Evolutionary conservation across 37 sponge, comb jelly and placozoan species (phyloP), one percentile per base, ranked within the genome.

Genomic region (Spongia lamella): DNA sequence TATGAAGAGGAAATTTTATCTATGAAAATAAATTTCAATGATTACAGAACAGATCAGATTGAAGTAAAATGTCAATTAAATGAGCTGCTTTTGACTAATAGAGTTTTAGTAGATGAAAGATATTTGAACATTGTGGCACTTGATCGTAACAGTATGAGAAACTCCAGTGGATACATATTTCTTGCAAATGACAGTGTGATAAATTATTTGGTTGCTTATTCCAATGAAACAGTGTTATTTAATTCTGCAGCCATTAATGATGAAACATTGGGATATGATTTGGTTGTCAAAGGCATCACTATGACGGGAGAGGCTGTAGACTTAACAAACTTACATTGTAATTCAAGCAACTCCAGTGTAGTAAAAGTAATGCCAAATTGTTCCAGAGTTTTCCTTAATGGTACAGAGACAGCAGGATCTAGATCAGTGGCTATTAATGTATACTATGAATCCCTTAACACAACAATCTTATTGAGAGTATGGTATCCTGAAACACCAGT

Each of bases 301-400:
- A 43, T 13, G 9, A 13, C 47, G 5, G 47, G 47, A 43, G 9
- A 43, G 9, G 9, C 9, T 13, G 47, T 43, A 13, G 47, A 43
- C 9, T 13, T 43, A 43, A 17, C n/a, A 31, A 40, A 67, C 38
- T 51, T 68, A 19, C n/a, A 25, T 1, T 86, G 88, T 37, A 63
- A 25, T 1, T 66, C 70, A 27, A 31, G 38, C 2, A 55, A 84
- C 50, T 2, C 27, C 5, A 20, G 36, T 13, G 40, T 82, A 20
- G 50, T 90, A 24, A 75, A 90, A 61, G 83, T 85, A 0, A 25
- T 30, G 19, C 15, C 52, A 21, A 29, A 79, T 32, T 91, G 92
- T 53, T 79, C 80, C 2, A 1, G 4, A 15, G 79, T 67, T 5
- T 91, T 32, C 30, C 73, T 91, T 66, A 50, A 81, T 59, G 92